These are phyloP conservation scores for Pampusana beccarii DNA, from an alignment of 2,113 vertebrate genomes.

Conservation along the genomic window DNA sequence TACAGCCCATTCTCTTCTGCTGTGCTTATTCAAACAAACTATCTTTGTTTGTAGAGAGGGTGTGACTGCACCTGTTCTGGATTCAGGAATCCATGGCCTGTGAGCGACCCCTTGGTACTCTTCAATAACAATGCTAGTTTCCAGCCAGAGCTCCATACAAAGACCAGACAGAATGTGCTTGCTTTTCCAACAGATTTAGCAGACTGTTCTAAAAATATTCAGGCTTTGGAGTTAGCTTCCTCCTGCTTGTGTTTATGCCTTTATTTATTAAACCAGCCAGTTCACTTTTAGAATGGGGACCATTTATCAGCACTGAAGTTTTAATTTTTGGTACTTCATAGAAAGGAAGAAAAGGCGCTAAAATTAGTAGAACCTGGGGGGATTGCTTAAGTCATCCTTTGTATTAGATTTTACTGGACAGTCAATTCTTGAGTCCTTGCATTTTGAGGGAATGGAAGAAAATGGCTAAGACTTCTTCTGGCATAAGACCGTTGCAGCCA, in stretches of 20 bases:
- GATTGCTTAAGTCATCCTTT: background rate
- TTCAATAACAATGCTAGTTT: background rate
- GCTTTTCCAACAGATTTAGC: background rate
- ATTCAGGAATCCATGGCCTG: background rate
- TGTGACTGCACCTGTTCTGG: constrained; percentile 71
- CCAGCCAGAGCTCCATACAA: background rate
- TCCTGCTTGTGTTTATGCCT: background rate
- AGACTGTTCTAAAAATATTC: background rate
- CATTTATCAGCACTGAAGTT: background rate
- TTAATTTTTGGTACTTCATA: background rate
- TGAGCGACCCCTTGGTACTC: background rate
- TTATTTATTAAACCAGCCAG: background rate
- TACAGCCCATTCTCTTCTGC: constrained; percentile 67
- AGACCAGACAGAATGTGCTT: background rate
- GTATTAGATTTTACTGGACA: accelerated
- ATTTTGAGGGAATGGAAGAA: background rate
- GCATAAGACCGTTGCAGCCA: background rate
- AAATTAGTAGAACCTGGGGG: background rate
- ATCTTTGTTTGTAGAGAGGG: constrained; percentile 40
- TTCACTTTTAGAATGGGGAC: background rate
- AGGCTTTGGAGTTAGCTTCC: background rate
- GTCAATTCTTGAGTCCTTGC: background rate
- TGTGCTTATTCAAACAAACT: constrained; percentile 53
- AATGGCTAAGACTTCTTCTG: background rate
- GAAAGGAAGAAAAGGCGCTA: background rate